Conservation (phyloP, 2,113 vertebrate genomes). For the Antidorcas marsupialis region DNA sequence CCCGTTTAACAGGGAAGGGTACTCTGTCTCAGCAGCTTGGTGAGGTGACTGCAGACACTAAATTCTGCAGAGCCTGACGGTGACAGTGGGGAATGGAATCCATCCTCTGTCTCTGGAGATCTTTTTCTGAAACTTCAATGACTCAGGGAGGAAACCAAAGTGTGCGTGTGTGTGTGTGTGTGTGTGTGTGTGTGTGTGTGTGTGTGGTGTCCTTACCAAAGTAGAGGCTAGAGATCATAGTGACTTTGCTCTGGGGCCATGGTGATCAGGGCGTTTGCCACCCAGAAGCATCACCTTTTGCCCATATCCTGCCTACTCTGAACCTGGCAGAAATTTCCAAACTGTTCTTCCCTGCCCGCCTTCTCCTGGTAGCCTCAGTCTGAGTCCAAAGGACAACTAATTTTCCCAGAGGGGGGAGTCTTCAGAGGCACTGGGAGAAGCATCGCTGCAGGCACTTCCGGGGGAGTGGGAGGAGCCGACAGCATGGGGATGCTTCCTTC, state of each 20-base stretch:
- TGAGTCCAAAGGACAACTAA: not conserved
- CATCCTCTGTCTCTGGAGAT: not conserved
- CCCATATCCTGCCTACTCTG: not conserved
- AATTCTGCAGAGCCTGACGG: too few species aligned
- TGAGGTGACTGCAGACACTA: not conserved
- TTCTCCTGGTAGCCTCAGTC: not conserved
- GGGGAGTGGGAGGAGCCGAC: not conserved
- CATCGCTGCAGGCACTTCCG: not conserved
- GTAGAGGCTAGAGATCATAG: not conserved
- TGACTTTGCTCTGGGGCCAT: not conserved
- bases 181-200: not conserved
- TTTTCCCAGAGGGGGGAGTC: not conserved
- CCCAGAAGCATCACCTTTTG: not conserved
- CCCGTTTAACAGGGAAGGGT: not conserved
- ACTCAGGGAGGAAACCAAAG: not conserved
- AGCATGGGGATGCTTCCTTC: not conserved
- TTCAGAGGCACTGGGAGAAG: not conserved
- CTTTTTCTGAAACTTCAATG: not conserved
- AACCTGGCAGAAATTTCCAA: not conserved
- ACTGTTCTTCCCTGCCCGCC: not conserved
- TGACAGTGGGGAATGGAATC: not conserved
- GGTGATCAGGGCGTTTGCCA: not conserved
- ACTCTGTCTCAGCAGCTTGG: not conserved
- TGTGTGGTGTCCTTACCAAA: not conserved
- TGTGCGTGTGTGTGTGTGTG: accelerated